These are phyloP conservation scores for Fregata magnificens DNA, from an alignment of 2,113 vertebrate species.

Conservation along the genomic window DNA sequence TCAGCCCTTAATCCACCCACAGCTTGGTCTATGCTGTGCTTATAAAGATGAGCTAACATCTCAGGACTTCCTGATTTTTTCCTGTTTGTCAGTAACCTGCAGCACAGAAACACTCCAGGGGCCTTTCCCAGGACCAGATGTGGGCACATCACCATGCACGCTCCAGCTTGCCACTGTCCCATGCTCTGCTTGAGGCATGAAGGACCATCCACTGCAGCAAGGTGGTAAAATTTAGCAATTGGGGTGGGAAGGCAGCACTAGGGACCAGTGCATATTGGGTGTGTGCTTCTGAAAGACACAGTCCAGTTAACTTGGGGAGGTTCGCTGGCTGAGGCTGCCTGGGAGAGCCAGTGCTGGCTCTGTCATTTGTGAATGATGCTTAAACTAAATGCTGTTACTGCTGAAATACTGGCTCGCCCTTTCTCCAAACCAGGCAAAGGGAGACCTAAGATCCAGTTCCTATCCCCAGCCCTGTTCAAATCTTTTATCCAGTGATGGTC, in stretches of 20 bases:
- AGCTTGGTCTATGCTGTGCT: background rate
- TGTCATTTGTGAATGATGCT: background rate
- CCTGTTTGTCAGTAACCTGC: background rate
- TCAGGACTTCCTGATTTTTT: background rate
- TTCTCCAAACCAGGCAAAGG: background rate
- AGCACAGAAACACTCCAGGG: background rate
- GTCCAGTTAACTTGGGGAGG: rapidly evolving
- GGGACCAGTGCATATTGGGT: no score
- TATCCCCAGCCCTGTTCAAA: background rate
- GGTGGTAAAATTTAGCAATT: background rate
- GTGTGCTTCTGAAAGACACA: background rate
- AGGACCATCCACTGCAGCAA: background rate
- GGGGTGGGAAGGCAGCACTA: background rate
- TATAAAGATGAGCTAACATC: background rate
- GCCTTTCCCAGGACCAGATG: background rate
- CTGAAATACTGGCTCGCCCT: background rate
- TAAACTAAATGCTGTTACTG: background rate
- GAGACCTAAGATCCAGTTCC: background rate
- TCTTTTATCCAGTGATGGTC: background rate
- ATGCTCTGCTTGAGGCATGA: background rate
- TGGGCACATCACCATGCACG: rapidly evolving
- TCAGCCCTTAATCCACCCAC: background rate
- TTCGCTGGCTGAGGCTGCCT: background rate
- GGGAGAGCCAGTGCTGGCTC: background rate
- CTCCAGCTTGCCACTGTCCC: background rate